Evolutionary conservation across 2,113 vertebrate genomes (phyloP).

Genomic region (Melanotaenia duboulayi): DNA sequence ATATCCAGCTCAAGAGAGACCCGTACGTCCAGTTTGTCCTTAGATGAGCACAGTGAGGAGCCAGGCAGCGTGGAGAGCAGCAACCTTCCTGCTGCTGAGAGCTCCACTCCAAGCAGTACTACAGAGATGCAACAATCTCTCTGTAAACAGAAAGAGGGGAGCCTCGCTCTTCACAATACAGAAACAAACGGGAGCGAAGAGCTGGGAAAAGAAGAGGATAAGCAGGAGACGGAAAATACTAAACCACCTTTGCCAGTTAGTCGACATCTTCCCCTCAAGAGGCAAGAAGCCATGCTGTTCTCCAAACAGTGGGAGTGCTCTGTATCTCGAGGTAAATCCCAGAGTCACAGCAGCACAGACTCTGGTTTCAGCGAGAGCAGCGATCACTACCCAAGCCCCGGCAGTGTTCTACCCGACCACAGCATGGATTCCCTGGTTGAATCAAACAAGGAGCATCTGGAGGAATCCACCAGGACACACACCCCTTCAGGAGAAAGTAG

Average conservation of each 20-base stretch:
- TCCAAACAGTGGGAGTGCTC: constrained; percentile 86
- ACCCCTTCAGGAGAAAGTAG: constrained; percentile 44
- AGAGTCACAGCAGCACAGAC: constrained; percentile 95
- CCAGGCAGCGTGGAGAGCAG: constrained; percentile 44
- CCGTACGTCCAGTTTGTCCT: constrained; percentile 56
- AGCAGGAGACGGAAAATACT: constrained; percentile 53
- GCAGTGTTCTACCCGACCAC: constrained; percentile 78
- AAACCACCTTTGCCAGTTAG: constrained; percentile 56
- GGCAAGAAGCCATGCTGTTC: constrained; percentile 84
- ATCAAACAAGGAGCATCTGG: constrained; percentile 58
- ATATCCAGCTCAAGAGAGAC: constrained; percentile 71
- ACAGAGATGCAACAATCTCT: constrained; percentile 10
- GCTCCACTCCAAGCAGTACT: constrained; percentile 3
- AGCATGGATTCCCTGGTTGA: constrained; percentile 83
- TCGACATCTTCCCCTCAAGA: constrained; percentile 82
- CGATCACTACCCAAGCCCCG: constrained; percentile 86
- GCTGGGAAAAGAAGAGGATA: constrained; percentile 18
- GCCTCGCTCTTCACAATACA: constrained; percentile 12
- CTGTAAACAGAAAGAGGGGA: constrained; percentile 48
- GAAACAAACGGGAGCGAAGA: constrained; percentile 22
- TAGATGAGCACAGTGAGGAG: constrained; percentile 64
- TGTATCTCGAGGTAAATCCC: constrained; percentile 83
- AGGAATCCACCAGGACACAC: constrained; percentile 21
- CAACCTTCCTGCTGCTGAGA: constrained; percentile 30
- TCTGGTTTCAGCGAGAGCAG: constrained; percentile 94